phyloP scores from a whole-genome alignment of 1,140 invertebrate genomes.

The Dufourea novaeangliae region DNA sequence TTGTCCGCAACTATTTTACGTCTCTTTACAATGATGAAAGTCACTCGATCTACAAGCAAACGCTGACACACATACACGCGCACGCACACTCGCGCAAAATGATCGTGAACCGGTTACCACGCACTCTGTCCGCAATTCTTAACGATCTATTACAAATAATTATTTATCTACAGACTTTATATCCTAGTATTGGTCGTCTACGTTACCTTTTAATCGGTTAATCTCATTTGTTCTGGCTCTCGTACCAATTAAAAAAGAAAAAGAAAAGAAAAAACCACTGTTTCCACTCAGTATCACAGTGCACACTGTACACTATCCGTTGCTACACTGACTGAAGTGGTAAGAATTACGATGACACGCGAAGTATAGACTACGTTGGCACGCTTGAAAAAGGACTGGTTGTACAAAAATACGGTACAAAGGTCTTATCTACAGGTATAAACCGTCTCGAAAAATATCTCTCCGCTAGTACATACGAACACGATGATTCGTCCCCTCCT shows the following conservation, averaged over 20 bases:
- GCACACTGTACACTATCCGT: slow-evolving; percentile 69
- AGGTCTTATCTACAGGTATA: slow-evolving; percentile 40
- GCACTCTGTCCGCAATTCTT: slow-evolving; percentile 15
- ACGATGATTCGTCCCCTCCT: too few species aligned
- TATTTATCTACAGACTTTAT: slow-evolving; percentile 72
- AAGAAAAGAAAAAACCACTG: background rate
- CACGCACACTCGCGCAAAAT: slow-evolving; percentile 1
- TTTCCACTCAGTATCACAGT: slow-evolving; percentile 72
- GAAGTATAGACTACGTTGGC: slow-evolving; percentile 50
- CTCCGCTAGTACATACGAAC: background rate
- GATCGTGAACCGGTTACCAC: slow-evolving; percentile 14
- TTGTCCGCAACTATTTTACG: slow-evolving; percentile 19
- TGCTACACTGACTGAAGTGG: slow-evolving; percentile 21
- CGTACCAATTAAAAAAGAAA: background rate
- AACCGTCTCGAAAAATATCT: slow-evolving; percentile 35
- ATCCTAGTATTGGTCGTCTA: slow-evolving; percentile 74
- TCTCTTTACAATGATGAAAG: slow-evolving; percentile 36
- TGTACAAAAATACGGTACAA: slow-evolving; percentile 51
- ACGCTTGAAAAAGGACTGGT: slow-evolving; percentile 50
- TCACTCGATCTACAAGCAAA: slow-evolving; percentile 10
- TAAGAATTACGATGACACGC: slow-evolving; percentile 42
- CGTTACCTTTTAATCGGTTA: slow-evolving; percentile 35
- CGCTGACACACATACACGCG: background rate
- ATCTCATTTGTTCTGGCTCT: slow-evolving; percentile 42
- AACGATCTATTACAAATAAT: slow-evolving; percentile 35